Evolutionary conservation across 2,113 vertebrate genomes (phyloP).

Genomic region (Cheilinus undulatus): DNA sequence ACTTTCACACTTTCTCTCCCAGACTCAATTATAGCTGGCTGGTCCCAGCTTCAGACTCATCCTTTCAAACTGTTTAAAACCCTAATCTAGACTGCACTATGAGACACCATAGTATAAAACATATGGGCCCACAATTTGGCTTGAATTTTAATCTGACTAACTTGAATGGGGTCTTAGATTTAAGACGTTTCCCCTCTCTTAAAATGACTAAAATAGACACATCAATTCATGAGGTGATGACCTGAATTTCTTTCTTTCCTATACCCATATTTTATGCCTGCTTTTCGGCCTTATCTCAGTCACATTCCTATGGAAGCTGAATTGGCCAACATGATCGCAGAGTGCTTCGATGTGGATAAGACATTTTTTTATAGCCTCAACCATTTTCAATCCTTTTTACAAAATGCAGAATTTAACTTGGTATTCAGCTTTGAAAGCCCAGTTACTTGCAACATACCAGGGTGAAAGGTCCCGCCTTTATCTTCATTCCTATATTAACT

Average conservation of each 20-base stretch:
- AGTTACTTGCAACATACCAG: conserved; percentile 28
- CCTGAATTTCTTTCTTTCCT: conserved; percentile 12
- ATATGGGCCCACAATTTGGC: conserved; percentile 14
- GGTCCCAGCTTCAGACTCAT: conserved; percentile 10
- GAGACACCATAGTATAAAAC: neutral
- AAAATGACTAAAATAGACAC: conserved; percentile 14
- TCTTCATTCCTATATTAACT: conserved; percentile 70
- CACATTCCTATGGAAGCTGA: conserved; percentile 28
- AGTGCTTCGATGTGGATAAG: conserved; percentile 32
- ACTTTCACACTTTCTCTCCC: neutral
- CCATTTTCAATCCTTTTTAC: conserved; percentile 23
- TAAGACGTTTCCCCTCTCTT: neutral
- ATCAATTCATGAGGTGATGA: conserved; percentile 11
- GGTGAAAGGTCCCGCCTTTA: conserved; percentile 44
- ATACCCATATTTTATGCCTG: conserved; percentile 2
- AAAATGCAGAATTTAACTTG: conserved; percentile 39
- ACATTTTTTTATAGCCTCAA: conserved; percentile 29
- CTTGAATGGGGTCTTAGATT: conserved; percentile 11
- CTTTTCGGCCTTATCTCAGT: conserved; percentile 19
- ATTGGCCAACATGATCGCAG: conserved; percentile 13
- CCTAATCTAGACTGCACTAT: conserved; percentile 16
- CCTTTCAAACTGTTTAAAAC: conserved; percentile 8
- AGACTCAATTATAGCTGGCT: conserved; percentile 4
- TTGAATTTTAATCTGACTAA: conserved; percentile 31
- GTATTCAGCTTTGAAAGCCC: conserved; percentile 34